These are phyloP conservation scores for Scylla paramamosain DNA, from an alignment of 1,140 invertebrate genomes.

Conservation along the genomic window DNA sequence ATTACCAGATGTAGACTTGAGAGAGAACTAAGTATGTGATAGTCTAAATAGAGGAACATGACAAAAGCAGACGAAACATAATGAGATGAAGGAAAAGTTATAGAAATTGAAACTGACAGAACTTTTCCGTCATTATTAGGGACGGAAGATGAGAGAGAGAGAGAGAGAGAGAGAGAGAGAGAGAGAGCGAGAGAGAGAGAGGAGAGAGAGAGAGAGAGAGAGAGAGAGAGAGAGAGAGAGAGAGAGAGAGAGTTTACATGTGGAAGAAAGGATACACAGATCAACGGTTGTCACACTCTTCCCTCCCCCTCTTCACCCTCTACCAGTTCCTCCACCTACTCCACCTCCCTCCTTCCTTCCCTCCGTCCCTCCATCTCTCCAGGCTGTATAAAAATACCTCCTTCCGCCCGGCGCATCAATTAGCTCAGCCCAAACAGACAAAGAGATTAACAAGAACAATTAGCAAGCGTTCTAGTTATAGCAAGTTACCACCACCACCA, in stretches of 20 bases:
- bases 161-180: conserved; percentile 18
- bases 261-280: too few relatives aligned
- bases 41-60: neutral
- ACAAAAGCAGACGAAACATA: neutral
- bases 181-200: conserved; percentile 7
- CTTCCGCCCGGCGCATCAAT: too few relatives aligned
- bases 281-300: neutral
- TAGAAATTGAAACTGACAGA: neutral
- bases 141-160: neutral
- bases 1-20: neutral
- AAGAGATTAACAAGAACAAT: too few relatives aligned
- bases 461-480: too few relatives aligned
- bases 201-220: conserved; percentile 12
- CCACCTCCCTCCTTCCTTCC: neutral
- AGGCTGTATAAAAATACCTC: too few relatives aligned
- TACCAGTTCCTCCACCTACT: too few relatives aligned
- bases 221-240: neutral
- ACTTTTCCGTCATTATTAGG: neutral
- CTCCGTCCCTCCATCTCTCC: conserved; percentile 24
- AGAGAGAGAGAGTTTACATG: too few relatives aligned
- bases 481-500: too few relatives aligned
- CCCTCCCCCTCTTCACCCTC: too few relatives aligned
- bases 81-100: neutral
- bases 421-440: too few relatives aligned
- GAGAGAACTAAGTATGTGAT: neutral